Evolutionary conservation across 1,140 invertebrate genomes (phyloP).

Genomic region (Popillia japonica): DNA sequence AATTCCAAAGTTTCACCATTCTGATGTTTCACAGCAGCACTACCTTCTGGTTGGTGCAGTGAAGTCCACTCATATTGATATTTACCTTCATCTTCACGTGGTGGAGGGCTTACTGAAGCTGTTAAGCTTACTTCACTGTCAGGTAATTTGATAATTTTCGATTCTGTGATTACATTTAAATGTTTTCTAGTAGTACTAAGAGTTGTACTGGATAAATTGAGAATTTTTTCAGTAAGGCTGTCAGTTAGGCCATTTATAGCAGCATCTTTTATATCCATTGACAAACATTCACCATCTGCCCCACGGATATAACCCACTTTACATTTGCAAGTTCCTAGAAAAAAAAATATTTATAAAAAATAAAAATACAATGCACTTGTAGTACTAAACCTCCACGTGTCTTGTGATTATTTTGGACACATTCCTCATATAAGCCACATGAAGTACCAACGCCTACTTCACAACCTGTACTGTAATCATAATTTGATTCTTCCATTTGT

Average conservation of each 20-base stretch:
- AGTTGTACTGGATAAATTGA: conserved; percentile 47
- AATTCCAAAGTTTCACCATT: conserved; percentile 74
- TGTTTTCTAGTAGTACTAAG: conserved; percentile 63
- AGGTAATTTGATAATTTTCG: conserved; percentile 77
- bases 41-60: conserved; percentile 80
- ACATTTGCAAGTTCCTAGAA: conserved; percentile 73
- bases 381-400: conserved; percentile 58
- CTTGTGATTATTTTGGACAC: conserved; percentile 66
- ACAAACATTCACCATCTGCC: conserved; percentile 61
- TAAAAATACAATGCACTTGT: conserved; percentile 5
- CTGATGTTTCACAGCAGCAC: conserved; percentile 86
- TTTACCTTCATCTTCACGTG: conserved; percentile 63
- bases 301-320: conserved; percentile 66
- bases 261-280: conserved; percentile 47
- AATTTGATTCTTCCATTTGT: conserved; percentile 50
- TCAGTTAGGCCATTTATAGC: conserved; percentile 50
- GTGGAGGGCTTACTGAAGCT: conserved; percentile 81
- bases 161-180: conserved; percentile 80
- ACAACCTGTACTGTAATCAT: conserved; percentile 55
- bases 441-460: conserved; percentile 62
- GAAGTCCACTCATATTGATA: conserved; percentile 92
- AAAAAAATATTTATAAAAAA: conserved; percentile 8
- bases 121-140: conserved; percentile 80
- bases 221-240: conserved; percentile 56
- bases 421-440: conserved; percentile 73